Evolutionary conservation across 2,797 vertebrate species (phyloP), one percentile per base, ranked within the genome.

Genomic region (Erethizon dorsatum): DNA sequence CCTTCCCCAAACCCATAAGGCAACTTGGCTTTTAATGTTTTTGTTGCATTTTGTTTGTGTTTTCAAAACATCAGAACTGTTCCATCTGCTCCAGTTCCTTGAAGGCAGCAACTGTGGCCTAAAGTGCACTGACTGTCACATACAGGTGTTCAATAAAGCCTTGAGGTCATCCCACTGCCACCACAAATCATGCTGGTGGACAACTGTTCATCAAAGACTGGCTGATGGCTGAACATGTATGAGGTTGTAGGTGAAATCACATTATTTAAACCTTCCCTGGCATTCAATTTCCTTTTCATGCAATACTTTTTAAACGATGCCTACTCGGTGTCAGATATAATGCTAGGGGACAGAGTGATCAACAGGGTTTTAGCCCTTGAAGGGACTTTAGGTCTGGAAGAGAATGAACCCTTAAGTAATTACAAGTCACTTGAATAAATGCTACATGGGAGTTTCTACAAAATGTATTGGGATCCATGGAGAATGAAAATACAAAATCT

Each of bases 401-500:
- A 75, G 52, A 88, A 96, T 0, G 12, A 57, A 57, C 31, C 1
- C 80, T 69, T 69, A 87, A 52, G 63, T 56, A 90, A 88, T 75
- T 52, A 78, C 47, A 79, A 91, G 47, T 57, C 31, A 45, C 33
- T 78, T 84, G n/a, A 83, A 50, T 45, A 75, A 87, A 84, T 54
- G 59, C 79, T 78, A 79, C 10, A 10, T 56, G 28, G 52, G 54
- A 61, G 18, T 90, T 84, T 86, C 83, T 75, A 69, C 57, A 84
- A 61, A 78, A 67, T 20, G 41, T 20, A 41, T 67, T 57, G 1
- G 7, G 45, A 50, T 28, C 37, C 52, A 31, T 8, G 22, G 69
- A 94, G 41, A 92, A 79, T 52, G 63, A 82, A 92, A 80, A 61
- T 33, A 69, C 4, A 93, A 90, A 95, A 59, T 56, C n/a, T 45